Percentiles rank a stretch among this genome's conserved stretches.
These are phyloP conservation scores for Pectinophora gossypiella DNA, from an alignment of 1,140 invertebrate species.

Conservation along the genomic window DNA sequence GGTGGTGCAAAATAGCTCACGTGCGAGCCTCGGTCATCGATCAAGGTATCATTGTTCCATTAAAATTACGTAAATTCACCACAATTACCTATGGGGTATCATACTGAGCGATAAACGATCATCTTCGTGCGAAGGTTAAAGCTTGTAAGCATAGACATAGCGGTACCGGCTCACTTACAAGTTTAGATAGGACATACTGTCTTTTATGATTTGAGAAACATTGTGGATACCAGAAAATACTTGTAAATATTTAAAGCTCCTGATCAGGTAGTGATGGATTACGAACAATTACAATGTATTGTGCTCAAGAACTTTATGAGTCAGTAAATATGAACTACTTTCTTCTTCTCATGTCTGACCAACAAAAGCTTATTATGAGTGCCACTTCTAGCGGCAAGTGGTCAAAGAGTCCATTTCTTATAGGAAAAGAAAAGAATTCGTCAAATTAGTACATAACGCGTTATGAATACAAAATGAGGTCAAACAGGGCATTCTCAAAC, in stretches of 20 bases:
- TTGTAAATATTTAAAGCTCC: too few species aligned
- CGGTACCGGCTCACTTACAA: neutral
- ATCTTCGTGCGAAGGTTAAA: slow-evolving; percentile 2
- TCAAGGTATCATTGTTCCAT: slow-evolving; percentile 36
- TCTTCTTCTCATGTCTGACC: too few species aligned
- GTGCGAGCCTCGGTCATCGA: slow-evolving; percentile 22
- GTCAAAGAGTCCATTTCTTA: slow-evolving; percentile 33
- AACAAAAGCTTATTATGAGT: slow-evolving; percentile 7
- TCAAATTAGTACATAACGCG: slow-evolving; percentile 62
- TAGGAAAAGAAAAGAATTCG: slow-evolving; percentile 44
- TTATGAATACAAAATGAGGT: slow-evolving; percentile 70
- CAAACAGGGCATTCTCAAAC: slow-evolving; percentile 65
- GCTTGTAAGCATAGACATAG: neutral
- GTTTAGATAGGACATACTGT: too few species aligned
- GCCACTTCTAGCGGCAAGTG: slow-evolving; percentile 24
- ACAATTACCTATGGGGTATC: slow-evolving; percentile 20
- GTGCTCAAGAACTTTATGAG: too few species aligned
- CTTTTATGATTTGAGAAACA: too few species aligned
- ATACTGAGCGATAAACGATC: slow-evolving; percentile 19
- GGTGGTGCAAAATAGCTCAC: slow-evolving; percentile 21
- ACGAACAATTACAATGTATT: too few species aligned
- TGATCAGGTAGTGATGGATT: too few species aligned
- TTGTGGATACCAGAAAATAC: too few species aligned
- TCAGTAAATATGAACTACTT: too few species aligned
- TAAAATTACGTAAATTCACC: slow-evolving; percentile 32